Evolutionary conservation across 2,113 vertebrate species (phyloP), one percentile per base, ranked within the genome.

Genomic region (Tinamus guttatus): DNA sequence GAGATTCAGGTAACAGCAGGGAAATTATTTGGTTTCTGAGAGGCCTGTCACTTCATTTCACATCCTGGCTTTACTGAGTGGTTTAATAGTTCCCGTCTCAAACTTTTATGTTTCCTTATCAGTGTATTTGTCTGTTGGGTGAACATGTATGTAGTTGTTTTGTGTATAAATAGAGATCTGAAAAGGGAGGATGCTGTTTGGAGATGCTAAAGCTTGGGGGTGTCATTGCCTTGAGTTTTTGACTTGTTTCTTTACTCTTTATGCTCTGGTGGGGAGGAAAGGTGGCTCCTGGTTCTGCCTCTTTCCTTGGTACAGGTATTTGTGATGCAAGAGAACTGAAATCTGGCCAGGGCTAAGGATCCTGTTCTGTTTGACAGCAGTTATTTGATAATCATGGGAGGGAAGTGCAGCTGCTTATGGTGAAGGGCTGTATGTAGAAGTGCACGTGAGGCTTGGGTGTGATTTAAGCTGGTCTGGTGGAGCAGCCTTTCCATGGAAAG

Each of bases 401-500:
- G 13, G n/a, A 70, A 51, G 15, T 18, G 47, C 11, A 18, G 32
- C n/a, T 24, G 17, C 47, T 9, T 70, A 36, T 9, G 54, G 28
- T 58, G 30, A 16, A 3, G 1, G 4, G 25, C 38, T 69, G n/a
- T 36, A 34, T 78, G 49, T 75, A 17, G 75, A 41, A 32, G 20
- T 0, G 1, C n/a, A 69, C 1, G 2, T 54, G 11, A 41, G 51
- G 5, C 45, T 43, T 32, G 27, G 16, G 12, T 7, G 38, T 52
- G 64, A 22, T 47, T 38, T 49, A 15, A 47, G 77, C 74, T 47
- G 58, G 8, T 58, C 43, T 76, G 63, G n/a, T 79, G 70, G 43
- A 43, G 40, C 17, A 15, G 14, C 38, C 4, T 0, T 0, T n/a
- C 7, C 40, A n/a, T 27, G 30, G 58, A 24, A 75, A n/a, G 63